A percentile compares a stretch with the other conserved stretches of the same genome.
phyloP scores from a whole-genome alignment of 2,888 invertebrate species.

The Cataglyphis cursor region DNA sequence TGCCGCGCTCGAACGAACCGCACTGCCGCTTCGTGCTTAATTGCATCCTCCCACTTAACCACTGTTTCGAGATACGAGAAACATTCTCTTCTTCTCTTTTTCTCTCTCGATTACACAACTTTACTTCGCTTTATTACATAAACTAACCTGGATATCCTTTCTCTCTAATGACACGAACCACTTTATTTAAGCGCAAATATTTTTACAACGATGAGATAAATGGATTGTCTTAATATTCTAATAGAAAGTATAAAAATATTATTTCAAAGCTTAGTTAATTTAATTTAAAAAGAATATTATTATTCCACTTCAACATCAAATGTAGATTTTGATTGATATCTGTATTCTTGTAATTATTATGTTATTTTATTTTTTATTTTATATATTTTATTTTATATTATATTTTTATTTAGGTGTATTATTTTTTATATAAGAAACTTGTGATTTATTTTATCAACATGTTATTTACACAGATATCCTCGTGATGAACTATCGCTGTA shows the following conservation, averaged over 20 bases:
- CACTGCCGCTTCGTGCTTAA: constrained; percentile 49
- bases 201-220: constrained; percentile 21
- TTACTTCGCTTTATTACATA: constrained; percentile 40
- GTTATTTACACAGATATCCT: neutral
- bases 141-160: constrained; percentile 23
- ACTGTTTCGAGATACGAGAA: constrained; percentile 44
- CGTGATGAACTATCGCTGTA: constrained; percentile 8
- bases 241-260: neutral
- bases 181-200: constrained; percentile 49
- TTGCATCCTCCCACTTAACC: constrained; percentile 54
- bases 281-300: constrained; percentile 8
- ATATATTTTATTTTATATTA: no score
- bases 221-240: constrained; percentile 23
- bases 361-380: neutral
- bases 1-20: constrained; percentile 18
- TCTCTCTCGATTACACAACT: constrained; percentile 43
- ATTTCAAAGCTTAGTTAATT: constrained; percentile 29
- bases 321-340: constrained; percentile 10
- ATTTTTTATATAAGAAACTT: constrained; percentile 8
- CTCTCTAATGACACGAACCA: constrained; percentile 32
- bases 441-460: constrained; percentile 38
- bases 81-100: neutral
- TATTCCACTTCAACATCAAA: neutral
- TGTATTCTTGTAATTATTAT: constrained; percentile 16
- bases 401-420: no score